Evolutionary conservation across 2,888 invertebrate species (phyloP).

Genomic region (Aromia moschata): DNA sequence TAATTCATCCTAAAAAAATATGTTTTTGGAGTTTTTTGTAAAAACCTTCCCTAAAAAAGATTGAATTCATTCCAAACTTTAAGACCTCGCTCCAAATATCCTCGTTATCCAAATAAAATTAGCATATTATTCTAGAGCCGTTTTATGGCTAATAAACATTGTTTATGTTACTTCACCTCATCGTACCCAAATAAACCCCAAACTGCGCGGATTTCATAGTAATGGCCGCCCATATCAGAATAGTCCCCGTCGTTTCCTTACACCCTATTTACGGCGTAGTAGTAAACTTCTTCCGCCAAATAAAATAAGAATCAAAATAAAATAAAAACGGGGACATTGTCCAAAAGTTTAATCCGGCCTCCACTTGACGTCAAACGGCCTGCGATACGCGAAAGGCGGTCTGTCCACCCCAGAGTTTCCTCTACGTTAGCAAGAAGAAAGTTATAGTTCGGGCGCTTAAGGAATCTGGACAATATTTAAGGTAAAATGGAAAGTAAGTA

Average conservation of each 20-base stretch:
- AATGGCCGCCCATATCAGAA: slow-evolving; percentile 11
- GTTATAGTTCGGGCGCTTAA: no score
- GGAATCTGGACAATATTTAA: no score
- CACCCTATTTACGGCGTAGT: slow-evolving; percentile 32
- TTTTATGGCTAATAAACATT: no score
- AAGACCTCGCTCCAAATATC: no score
- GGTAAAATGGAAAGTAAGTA: no score
- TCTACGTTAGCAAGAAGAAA: slow-evolving; percentile 4
- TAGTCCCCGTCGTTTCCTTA: slow-evolving; percentile 24
- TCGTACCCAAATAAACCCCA: slow-evolving; percentile 6
- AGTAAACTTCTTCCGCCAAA: slow-evolving; percentile 53
- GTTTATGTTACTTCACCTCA: not conserved
- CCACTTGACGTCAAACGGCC: slow-evolving; percentile 29
- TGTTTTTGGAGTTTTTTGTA: no score
- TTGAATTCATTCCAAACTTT: no score
- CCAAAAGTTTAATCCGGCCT: slow-evolving; percentile 39
- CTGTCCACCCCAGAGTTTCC: slow-evolving; percentile 14
- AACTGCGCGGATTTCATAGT: slow-evolving; percentile 5
- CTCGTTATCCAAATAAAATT: no score
- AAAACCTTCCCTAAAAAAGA: no score
- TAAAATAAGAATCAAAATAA: slow-evolving; percentile 57
- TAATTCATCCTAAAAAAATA: no score
- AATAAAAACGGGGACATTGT: slow-evolving; percentile 52
- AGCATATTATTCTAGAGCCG: no score
- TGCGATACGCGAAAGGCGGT: slow-evolving; percentile 29